These are phyloP conservation scores for Leptura quadrifasciata DNA, from an alignment of 2,888 invertebrate genomes.

Conservation along the genomic window DNA sequence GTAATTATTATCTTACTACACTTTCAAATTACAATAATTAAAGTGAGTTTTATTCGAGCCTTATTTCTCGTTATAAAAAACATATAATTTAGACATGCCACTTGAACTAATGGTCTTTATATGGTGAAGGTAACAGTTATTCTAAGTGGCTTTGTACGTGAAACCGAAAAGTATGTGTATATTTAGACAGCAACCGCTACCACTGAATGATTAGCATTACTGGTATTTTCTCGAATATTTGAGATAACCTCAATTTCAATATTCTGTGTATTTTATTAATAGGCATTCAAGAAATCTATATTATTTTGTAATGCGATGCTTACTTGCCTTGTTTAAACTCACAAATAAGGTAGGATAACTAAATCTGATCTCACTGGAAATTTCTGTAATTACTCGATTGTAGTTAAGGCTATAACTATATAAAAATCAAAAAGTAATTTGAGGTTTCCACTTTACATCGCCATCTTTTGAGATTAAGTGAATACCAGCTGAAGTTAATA, in stretches of 20 bases:
- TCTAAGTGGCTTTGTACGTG: constrained; percentile 2
- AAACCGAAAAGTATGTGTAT: constrained; percentile 7
- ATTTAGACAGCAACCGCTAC: constrained; percentile 7
- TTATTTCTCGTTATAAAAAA: neutral
- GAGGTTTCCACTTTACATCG: too few relatives aligned
- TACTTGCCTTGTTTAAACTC: neutral
- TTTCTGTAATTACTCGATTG: too few relatives aligned
- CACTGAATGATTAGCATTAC: constrained; percentile 16
- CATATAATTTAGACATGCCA: constrained; percentile 16
- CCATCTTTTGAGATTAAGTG: too few relatives aligned
- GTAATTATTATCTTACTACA: too few relatives aligned
- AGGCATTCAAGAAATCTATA: neutral
- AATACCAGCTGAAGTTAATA: too few relatives aligned
- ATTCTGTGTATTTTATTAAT: neutral
- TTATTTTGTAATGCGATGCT: too few relatives aligned
- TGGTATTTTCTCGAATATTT: constrained; percentile 8
- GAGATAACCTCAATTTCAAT: neutral
- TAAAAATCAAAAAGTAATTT: too few relatives aligned
- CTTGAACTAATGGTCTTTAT: constrained; percentile 10
- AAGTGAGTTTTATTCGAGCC: neutral
- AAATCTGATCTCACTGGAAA: too few relatives aligned
- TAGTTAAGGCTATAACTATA: too few relatives aligned
- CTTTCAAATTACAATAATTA: constrained; percentile 1
- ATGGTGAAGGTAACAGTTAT: constrained; percentile 1
- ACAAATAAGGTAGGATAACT: too few relatives aligned